phyloP scores from a whole-genome alignment of 1,140 invertebrate species.

The Pararge aegeria region DNA sequence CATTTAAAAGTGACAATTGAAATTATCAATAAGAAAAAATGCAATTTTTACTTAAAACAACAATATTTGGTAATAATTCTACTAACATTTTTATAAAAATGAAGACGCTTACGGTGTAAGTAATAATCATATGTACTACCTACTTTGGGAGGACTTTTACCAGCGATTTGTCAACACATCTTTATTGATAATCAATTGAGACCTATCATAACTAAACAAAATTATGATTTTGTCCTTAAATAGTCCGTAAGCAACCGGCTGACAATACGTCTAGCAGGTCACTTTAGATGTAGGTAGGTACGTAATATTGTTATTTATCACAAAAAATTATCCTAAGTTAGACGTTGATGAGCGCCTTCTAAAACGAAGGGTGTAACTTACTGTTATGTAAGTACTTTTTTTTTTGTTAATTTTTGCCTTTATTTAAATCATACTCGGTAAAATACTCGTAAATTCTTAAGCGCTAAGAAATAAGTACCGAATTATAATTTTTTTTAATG shows the following conservation, averaged over 20 bases:
- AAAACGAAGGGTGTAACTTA: conserved; percentile 57
- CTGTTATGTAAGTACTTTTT: conserved; percentile 24
- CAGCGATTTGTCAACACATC: no score
- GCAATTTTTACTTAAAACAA: conserved; percentile 23
- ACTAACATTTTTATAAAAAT: conserved; percentile 16
- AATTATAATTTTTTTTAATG: conserved; percentile 13
- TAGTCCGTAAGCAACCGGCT: no score
- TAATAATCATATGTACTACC: neutral
- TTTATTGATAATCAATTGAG: no score
- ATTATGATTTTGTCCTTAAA: no score
- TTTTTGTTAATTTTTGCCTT: conserved; percentile 26
- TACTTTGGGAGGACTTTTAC: neutral
- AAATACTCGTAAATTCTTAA: conserved; percentile 20
- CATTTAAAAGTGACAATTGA: conserved; percentile 21
- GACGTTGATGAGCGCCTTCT: conserved; percentile 45
- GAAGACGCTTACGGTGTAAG: neutral
- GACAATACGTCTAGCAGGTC: neutral
- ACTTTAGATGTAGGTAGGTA: neutral
- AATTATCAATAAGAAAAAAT: conserved; percentile 25
- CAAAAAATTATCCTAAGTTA: conserved; percentile 27
- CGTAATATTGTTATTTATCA: conserved; percentile 8
- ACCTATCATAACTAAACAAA: no score
- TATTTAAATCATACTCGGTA: conserved; percentile 7
- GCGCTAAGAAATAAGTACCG: conserved; percentile 28
- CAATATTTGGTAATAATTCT: conserved; percentile 24